phyloP scores from a whole-genome alignment of 1,140 invertebrate species.

The Trigoniulus corallinus region DNA sequence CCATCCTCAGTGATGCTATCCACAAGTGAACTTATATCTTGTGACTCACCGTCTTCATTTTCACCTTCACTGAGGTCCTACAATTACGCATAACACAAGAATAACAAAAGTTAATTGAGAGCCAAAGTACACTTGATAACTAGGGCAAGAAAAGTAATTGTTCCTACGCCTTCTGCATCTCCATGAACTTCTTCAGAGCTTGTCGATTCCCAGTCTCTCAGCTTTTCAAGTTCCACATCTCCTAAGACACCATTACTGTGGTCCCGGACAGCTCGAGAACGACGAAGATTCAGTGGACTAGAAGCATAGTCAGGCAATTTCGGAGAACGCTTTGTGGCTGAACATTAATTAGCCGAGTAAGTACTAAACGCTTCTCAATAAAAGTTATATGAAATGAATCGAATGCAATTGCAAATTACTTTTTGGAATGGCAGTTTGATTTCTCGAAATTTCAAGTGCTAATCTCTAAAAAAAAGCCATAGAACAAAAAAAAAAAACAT shows the following conservation, averaged over 20 bases:
- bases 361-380: background rate
- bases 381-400: background rate
- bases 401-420: background rate
- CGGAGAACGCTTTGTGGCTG: background rate
- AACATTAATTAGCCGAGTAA: background rate
- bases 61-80: slow-evolving; percentile 54
- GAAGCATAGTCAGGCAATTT: background rate
- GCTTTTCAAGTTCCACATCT: slow-evolving; percentile 16
- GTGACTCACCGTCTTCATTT: slow-evolving; percentile 5
- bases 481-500: too few relatives aligned
- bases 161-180: too few relatives aligned
- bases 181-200: slow-evolving; percentile 5
- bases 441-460: background rate
- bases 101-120: background rate
- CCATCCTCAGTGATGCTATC: slow-evolving; percentile 18
- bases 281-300: too few relatives aligned
- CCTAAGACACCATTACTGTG: background rate
- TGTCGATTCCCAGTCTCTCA: slow-evolving; percentile 6
- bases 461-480: background rate
- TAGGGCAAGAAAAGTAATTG: slow-evolving; percentile 3
- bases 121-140: slow-evolving; percentile 2
- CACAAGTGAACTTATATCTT: slow-evolving; percentile 7
- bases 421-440: background rate
- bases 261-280: slow-evolving; percentile 6
- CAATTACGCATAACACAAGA: slow-evolving; percentile 27